Evolutionary conservation across 2,113 vertebrate species (phyloP).

Genomic region (Nycticorax nycticorax): DNA sequence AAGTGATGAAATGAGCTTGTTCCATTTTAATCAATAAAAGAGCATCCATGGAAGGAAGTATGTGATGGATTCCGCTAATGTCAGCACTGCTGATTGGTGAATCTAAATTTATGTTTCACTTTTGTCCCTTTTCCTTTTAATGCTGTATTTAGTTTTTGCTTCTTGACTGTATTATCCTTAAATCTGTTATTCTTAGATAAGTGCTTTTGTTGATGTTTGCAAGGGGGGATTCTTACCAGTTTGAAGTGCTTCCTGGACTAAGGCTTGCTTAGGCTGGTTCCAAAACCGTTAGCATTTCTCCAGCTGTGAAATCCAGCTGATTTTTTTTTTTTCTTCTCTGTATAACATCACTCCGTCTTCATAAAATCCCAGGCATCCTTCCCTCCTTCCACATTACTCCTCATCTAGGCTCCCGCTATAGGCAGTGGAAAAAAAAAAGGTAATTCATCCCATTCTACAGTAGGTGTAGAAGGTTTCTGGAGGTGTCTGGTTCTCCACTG

Average conservation of each 20-base stretch:
- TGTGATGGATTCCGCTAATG: background rate
- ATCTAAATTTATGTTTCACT: background rate
- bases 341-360: background rate
- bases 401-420: background rate
- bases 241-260: background rate
- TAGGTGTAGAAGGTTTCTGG: background rate
- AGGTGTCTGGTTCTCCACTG: background rate
- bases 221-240: background rate
- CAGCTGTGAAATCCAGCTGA: background rate
- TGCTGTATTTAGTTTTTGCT: background rate
- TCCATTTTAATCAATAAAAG: conserved; percentile 10
- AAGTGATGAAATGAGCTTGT: background rate
- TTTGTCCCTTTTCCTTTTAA: background rate
- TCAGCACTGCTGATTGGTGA: background rate
- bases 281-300: background rate
- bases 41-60: background rate
- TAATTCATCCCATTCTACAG: background rate
- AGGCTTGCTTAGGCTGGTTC: background rate
- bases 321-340: background rate
- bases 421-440: background rate
- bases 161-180: background rate
- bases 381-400: background rate
- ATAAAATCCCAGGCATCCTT: background rate
- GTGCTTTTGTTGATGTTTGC: background rate
- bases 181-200: background rate